These are phyloP conservation scores for Chromobotia macracanthus DNA, from an alignment of 2,797 vertebrate species.

Conservation along the genomic window DNA sequence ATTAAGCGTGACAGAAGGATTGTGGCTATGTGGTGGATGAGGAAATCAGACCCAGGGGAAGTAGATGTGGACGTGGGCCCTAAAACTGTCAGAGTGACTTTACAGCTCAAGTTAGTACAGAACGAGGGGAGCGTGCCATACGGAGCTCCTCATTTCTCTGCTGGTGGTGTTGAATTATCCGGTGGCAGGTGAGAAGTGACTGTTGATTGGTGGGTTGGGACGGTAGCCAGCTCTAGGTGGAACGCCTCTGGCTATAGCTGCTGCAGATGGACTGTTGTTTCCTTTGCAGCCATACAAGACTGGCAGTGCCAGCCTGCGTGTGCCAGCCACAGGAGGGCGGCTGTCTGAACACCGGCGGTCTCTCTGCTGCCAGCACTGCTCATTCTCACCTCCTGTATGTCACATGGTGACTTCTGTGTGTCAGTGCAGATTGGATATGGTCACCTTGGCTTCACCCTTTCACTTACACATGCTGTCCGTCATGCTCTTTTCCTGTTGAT, in stretches of 20 bases:
- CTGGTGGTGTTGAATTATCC: slow-evolving; percentile 33
- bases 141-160: slow-evolving; percentile 34
- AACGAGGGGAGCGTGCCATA: slow-evolving; percentile 1
- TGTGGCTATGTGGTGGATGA: slow-evolving; percentile 10
- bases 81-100: slow-evolving; percentile 17
- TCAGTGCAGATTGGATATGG: slow-evolving; percentile 34
- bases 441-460: slow-evolving; percentile 34
- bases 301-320: not conserved
- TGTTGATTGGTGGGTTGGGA: slow-evolving; percentile 45
- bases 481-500: not conserved
- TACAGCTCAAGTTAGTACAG: slow-evolving; percentile 32
- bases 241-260: slow-evolving; percentile 32
- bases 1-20: slow-evolving; percentile 29
- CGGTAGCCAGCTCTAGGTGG: slow-evolving; percentile 32
- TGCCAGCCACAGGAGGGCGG: slow-evolving; percentile 25
- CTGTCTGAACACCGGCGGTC: slow-evolving; percentile 18
- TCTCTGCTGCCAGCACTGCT: slow-evolving; percentile 30
- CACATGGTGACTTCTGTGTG: slow-evolving; percentile 26
- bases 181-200: slow-evolving; percentile 45
- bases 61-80: not conserved
- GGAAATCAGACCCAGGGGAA: slow-evolving; percentile 20
- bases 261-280: slow-evolving; percentile 49
- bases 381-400: slow-evolving; percentile 33
- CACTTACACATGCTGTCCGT: no score
- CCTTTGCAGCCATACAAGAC: slow-evolving; percentile 22